These are phyloP conservation scores for Mugil cephalus DNA, from an alignment of 2,113 vertebrate genomes.

Conservation along the genomic window DNA sequence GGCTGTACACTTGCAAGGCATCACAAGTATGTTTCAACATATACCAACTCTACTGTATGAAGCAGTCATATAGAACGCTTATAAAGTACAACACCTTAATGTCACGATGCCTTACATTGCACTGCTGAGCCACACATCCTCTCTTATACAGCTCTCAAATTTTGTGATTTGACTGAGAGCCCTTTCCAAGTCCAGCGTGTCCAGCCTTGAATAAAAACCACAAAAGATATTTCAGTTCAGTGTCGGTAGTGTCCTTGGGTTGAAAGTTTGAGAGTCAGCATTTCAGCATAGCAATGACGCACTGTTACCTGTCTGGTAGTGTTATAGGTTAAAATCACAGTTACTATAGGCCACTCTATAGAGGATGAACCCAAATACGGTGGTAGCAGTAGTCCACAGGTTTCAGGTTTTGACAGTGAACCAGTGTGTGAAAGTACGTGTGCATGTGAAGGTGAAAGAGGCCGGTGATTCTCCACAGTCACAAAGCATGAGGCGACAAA, in stretches of 20 bases:
- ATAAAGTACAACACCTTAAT: slow-evolving; percentile 31
- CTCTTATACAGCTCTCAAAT: slow-evolving; percentile 81
- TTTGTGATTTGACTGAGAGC: slow-evolving; percentile 36
- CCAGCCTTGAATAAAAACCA: slow-evolving; percentile 52
- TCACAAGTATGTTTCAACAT: slow-evolving; percentile 61
- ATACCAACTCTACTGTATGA: slow-evolving; percentile 23
- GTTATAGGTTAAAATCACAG: slow-evolving; percentile 62
- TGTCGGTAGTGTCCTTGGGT: slow-evolving; percentile 47
- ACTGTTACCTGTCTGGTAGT: slow-evolving; percentile 47
- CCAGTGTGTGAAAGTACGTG: slow-evolving; percentile 15
- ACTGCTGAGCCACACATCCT: slow-evolving; percentile 56
- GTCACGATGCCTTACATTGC: slow-evolving; percentile 44
- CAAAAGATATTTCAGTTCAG: slow-evolving; percentile 24
- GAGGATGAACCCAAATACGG: slow-evolving; percentile 33
- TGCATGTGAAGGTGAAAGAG: background rate
- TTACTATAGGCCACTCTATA: slow-evolving; percentile 53
- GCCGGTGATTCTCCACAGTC: slow-evolving; percentile 52
- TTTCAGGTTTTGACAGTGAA: slow-evolving; percentile 44
- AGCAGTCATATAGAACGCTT: slow-evolving; percentile 38
- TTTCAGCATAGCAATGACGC: slow-evolving; percentile 52
- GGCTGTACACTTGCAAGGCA: slow-evolving; percentile 47
- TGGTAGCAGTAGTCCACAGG: slow-evolving; percentile 60
- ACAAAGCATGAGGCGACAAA: slow-evolving; percentile 47
- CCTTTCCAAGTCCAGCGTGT: background rate
- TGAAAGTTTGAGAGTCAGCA: slow-evolving; percentile 14